phyloP scores from a whole-genome alignment of 1,140 invertebrate genomes.

The Sesamia nonagrioides region DNA sequence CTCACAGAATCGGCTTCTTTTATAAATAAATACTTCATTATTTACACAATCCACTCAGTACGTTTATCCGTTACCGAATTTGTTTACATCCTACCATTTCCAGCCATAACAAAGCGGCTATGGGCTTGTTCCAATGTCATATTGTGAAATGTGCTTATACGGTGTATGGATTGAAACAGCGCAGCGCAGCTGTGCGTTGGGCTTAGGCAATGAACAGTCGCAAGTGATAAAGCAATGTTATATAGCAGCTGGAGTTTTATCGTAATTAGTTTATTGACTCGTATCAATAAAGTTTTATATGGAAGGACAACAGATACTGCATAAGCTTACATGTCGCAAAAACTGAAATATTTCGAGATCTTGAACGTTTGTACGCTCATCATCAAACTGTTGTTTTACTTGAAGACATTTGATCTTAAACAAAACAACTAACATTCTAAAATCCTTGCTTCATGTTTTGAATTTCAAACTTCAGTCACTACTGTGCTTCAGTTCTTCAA shows the following conservation, averaged over 20 bases:
- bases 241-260: slow-evolving; percentile 19
- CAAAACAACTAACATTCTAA: too few species aligned
- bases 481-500: too few species aligned
- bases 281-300: slow-evolving; percentile 17
- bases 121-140: slow-evolving; percentile 10
- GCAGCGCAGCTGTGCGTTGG: slow-evolving; percentile 49
- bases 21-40: not conserved
- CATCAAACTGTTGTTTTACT: too few species aligned
- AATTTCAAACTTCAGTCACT: not conserved
- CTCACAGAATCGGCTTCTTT: not conserved
- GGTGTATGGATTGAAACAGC: not conserved
- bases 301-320: not conserved
- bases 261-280: slow-evolving; percentile 36
- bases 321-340: too few species aligned
- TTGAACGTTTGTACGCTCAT: too few species aligned
- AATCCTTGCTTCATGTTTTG: not conserved
- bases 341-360: too few species aligned
- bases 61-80: slow-evolving; percentile 21
- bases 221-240: slow-evolving; percentile 38
- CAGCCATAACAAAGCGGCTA: slow-evolving; percentile 31
- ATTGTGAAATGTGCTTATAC: slow-evolving; percentile 46
- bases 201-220: slow-evolving; percentile 47
- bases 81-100: slow-evolving; percentile 18
- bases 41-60: slow-evolving; percentile 22
- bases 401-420: too few species aligned